A percentile compares a stretch with the other conserved stretches of the same genome.
Conservation (phyloP, 2,797 vertebrate genomes). For the Sarcoramphus papa region DNA sequence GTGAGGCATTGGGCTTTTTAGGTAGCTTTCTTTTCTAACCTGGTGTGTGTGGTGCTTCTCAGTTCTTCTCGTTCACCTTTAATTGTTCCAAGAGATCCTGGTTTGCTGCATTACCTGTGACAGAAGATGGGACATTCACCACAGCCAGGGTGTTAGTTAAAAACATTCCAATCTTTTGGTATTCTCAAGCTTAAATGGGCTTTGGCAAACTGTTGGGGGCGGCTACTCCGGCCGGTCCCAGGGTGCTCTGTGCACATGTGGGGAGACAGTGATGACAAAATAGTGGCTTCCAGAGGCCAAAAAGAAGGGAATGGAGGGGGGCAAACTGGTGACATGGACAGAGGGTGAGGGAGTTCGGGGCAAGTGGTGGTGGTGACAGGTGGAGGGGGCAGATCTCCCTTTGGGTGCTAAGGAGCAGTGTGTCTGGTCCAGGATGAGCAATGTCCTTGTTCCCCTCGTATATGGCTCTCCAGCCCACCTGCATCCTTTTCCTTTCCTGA, state of each 20-base stretch:
- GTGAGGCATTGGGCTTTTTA: background rate
- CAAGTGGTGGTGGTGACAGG: background rate
- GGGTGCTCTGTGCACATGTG: fast-evolving
- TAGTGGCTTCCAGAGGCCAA: background rate
- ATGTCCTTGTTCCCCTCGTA: fast-evolving
- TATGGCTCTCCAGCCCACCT: background rate
- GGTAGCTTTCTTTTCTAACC: background rate
- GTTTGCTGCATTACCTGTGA: background rate
- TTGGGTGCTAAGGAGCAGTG: background rate
- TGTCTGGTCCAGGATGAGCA: background rate
- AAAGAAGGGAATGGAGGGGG: background rate
- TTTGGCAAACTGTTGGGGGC: background rate
- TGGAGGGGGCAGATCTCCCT: background rate
- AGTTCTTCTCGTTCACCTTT: background rate
- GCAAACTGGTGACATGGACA: background rate
- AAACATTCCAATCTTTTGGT: background rate
- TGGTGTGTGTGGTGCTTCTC: background rate
- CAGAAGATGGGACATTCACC: background rate
- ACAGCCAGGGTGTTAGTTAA: background rate
- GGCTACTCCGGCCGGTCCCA: fast-evolving
- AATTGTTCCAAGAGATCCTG: background rate
- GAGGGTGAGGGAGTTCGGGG: background rate
- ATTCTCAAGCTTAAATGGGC: background rate
- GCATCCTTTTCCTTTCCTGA: background rate
- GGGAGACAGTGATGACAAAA: background rate